phyloP scores from a whole-genome alignment of 2,888 invertebrate genomes.

The Dolomedes plantarius region DNA sequence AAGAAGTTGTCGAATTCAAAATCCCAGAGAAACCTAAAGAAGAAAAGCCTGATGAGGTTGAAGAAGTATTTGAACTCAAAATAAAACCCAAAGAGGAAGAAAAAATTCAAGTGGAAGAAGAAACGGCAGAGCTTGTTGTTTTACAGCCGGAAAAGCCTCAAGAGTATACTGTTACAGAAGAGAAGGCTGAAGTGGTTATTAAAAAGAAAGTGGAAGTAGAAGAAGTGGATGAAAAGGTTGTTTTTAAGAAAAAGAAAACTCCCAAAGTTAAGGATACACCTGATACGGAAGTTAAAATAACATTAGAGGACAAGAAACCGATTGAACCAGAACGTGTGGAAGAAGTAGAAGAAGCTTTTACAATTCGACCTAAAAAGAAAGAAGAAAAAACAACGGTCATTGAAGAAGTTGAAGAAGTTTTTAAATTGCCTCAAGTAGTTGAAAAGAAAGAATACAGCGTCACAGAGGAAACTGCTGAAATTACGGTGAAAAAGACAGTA shows the following conservation, averaged over 20 bases:
- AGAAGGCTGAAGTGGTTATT: constrained; percentile 74
- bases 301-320: constrained; percentile 51
- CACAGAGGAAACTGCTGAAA: constrained; percentile 73
- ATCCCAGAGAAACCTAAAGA: constrained; percentile 35
- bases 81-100: constrained; percentile 79
- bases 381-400: constrained; percentile 73
- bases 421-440: constrained; percentile 13
- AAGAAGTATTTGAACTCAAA: constrained; percentile 79
- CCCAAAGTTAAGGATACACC: constrained; percentile 30
- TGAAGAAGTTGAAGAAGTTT: constrained; percentile 70
- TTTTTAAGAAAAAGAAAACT: constrained; percentile 46
- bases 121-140: constrained; percentile 10
- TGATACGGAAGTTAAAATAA: constrained; percentile 37
- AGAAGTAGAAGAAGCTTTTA: constrained; percentile 45
- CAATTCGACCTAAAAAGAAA: constrained; percentile 34
- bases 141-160: constrained; percentile 75
- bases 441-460: constrained; percentile 56
- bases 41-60: constrained; percentile 34
- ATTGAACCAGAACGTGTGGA: constrained; percentile 45
- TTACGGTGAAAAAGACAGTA: constrained; percentile 69
- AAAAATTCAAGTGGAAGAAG: constrained; percentile 74
- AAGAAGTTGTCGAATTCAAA: constrained; percentile 35
- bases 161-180: constrained; percentile 47
- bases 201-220: constrained; percentile 75
- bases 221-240: constrained; percentile 75